Evolutionary conservation across 92 coral and sea anemone species (phyloP), one percentile per base, ranked within the genome.

Genomic region (Actinostola sp.): DNA sequence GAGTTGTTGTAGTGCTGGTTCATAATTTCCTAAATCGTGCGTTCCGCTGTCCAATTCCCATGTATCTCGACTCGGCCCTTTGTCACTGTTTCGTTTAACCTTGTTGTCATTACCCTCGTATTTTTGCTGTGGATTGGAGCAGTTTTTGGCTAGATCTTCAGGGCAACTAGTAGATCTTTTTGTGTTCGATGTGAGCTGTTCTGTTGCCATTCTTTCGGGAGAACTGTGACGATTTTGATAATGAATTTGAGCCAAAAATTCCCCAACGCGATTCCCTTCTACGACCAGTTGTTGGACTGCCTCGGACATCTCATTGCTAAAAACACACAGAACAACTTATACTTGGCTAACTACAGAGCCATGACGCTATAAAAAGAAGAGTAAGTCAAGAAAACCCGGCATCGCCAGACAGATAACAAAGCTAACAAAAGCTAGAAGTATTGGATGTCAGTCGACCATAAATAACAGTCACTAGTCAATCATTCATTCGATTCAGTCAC

Each of bases 31-130:
- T 28, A 87, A 76, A 38, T 90, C 96, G 50, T 90, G 92, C 1
- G 92, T 82, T 7, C 96, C 96, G 49, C 92, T 87, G 39, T 90
- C 96, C 58, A 87, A 64, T 59, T 90, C 96, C 96, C 96, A 90
- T 2, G 71, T 83, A 21, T 85, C 96, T 61, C 85, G 89, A 11
- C 82, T 80, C 21, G 70, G 76, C 5, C 89, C 64, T 67, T 89
- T 89, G 24, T 86, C 92, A 66, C 80, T 77, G 50, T 65, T 54
- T 59, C 78, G 68, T 63, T 69, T 57, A 57, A 28, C 13, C 56
- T 78, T 74, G 28, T 38, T 74, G 28, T 38, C 82, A 50, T 71
- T 70, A 34, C 56, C 76, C 3, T 25, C 34, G 25, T 77, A 76
- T 27, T 45, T 77, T 30, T 33, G 46, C 25, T 64, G 67, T 64